Evolutionary conservation across 2,797 vertebrate genomes (phyloP).

Genomic region (Parotocinclus haroldoi): DNA sequence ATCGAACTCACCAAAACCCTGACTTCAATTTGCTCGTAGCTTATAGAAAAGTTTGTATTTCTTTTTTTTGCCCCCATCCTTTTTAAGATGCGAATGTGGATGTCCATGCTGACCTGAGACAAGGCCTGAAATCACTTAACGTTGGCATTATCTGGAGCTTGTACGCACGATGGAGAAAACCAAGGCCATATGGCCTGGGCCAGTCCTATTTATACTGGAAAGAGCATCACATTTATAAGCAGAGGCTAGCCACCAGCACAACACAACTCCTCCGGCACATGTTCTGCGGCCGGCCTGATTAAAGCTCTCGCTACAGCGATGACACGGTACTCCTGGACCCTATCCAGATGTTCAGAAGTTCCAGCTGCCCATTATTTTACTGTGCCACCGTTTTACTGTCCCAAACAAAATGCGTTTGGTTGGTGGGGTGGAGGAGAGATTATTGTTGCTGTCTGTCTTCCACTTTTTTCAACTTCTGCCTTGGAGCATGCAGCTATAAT

Average conservation of each 20-base stretch:
- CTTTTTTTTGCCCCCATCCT: background rate
- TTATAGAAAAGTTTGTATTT: background rate
- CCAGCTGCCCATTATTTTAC: conserved; percentile 69
- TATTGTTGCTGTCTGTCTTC: conserved; percentile 67
- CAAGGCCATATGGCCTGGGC: conserved; percentile 57
- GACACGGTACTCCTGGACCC: conserved; percentile 69
- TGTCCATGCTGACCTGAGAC: background rate
- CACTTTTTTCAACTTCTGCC: conserved; percentile 69
- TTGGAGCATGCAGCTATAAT: conserved; percentile 67
- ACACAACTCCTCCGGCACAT: conserved; percentile 70
- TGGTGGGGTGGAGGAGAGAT: conserved; percentile 64
- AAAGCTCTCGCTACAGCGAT: conserved; percentile 74
- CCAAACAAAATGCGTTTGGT: conserved; percentile 71
- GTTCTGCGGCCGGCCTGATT: conserved; percentile 76
- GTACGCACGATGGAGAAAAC: conserved; percentile 42
- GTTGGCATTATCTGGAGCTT: conserved; percentile 32
- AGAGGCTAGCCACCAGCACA: conserved; percentile 72
- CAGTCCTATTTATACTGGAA: conserved; percentile 66
- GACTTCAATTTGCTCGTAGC: background rate
- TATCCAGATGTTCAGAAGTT: conserved; percentile 67
- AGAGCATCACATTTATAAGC: conserved; percentile 63
- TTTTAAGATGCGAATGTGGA: background rate
- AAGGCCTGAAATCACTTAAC: conserved; percentile 11
- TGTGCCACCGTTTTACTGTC: conserved; percentile 62
- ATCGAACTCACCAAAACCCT: background rate